A percentile compares a stretch with the other conserved stretches of the same genome.
phyloP scores from a whole-genome alignment of 2,797 vertebrate species.

The Ctenosaura bakeri region DNA sequence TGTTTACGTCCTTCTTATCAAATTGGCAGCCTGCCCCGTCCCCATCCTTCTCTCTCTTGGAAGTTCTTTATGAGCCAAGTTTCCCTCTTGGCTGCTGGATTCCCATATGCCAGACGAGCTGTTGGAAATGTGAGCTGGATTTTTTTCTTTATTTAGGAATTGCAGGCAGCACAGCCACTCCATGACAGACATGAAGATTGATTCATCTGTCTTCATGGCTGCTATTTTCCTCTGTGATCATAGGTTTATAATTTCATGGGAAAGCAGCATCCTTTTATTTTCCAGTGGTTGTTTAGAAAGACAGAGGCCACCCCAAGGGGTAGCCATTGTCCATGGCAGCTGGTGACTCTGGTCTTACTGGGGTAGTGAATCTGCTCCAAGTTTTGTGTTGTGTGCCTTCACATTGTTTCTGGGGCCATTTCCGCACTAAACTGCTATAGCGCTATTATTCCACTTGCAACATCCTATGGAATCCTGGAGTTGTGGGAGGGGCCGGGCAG shows the following conservation, averaged over 20 bases:
- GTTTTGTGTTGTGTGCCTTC: no score
- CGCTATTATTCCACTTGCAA: no score
- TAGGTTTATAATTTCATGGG: neutral
- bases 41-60: neutral
- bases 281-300: neutral
- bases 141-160: slow-evolving; percentile 15
- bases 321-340: no score
- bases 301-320: no score
- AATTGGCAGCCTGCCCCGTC: neutral
- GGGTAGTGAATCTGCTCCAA: no score
- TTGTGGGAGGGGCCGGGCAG: no score
- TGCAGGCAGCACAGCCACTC: slow-evolving; percentile 15
- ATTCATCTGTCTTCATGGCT: slow-evolving; percentile 12
- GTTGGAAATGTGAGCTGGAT: slow-evolving; percentile 32
- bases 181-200: slow-evolving; percentile 13
- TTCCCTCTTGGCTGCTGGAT: neutral
- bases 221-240: neutral
- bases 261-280: neutral
- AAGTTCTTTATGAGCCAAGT: slow-evolving; percentile 15
- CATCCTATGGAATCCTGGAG: no score
- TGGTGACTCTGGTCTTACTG: no score
- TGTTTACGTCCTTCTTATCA: slow-evolving; percentile 32
- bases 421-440: no score
- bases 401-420: no score
- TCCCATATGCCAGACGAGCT: slow-evolving; percentile 25